A percentile compares a stretch with the other conserved stretches of the same genome.
Conservation (phyloP, 2,797 vertebrate genomes). For the Chaunax sp. region DNA sequence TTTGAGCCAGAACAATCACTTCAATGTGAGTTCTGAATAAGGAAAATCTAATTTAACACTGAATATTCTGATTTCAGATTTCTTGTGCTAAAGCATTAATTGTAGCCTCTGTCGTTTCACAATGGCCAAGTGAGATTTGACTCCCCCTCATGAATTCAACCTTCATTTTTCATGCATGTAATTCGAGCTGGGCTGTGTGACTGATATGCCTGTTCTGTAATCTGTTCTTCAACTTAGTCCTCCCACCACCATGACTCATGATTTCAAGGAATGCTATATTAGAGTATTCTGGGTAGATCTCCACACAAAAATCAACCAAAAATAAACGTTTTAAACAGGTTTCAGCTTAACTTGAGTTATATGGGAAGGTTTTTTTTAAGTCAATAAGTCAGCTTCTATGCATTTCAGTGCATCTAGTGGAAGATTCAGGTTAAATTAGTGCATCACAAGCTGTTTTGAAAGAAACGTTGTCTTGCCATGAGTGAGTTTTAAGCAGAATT, state of each 20-base stretch:
- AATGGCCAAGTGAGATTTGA: conserved; percentile 45
- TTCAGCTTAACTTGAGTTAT: too few species aligned
- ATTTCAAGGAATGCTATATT: conserved; percentile 20
- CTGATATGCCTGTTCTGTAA: conserved; percentile 56
- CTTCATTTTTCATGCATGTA: conserved; percentile 52
- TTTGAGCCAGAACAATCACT: too few species aligned
- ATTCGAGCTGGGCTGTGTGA: conserved; percentile 38
- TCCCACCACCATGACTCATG: conserved; percentile 51
- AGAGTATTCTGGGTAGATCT: conserved; percentile 1
- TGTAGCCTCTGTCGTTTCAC: conserved; percentile 31
- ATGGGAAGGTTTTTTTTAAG: too few species aligned
- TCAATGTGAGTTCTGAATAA: too few species aligned
- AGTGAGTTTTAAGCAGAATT: too few species aligned
- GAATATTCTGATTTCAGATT: conserved; percentile 17
- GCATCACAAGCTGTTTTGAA: neutral
- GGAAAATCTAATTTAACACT: conserved; percentile 16
- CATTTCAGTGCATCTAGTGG: neutral
- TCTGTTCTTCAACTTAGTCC: conserved; percentile 50
- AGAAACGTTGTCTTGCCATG: neutral
- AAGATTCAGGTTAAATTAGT: neutral
- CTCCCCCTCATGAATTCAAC: conserved; percentile 32
- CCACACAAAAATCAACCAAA: neutral
- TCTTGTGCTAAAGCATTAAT: conserved; percentile 19
- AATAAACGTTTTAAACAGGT: neutral
- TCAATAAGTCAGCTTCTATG: neutral